A percentile compares a stretch with the other conserved stretches of the same genome.
These are phyloP conservation scores for Apotomis betuletana DNA, from an alignment of 2,888 invertebrate genomes.

Conservation along the genomic window DNA sequence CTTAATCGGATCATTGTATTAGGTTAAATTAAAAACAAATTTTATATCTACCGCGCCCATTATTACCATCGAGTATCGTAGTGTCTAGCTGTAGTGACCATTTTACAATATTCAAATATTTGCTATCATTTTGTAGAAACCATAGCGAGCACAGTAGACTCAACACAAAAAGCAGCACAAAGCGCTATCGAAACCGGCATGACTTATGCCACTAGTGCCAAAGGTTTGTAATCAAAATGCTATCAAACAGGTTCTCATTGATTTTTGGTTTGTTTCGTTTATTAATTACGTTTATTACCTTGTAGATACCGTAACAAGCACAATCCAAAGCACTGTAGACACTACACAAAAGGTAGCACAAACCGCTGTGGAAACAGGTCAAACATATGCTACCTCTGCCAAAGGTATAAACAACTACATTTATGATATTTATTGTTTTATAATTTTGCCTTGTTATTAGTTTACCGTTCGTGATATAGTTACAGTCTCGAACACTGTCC, in stretches of 20 bases:
- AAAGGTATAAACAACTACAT: slow-evolving; percentile 38
- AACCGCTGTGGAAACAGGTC: slow-evolving; percentile 43
- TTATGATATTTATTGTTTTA: not conserved
- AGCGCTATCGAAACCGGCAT: slow-evolving; percentile 41
- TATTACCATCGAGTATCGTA: not conserved
- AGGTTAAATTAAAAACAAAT: not conserved
- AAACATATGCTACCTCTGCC: slow-evolving; percentile 36
- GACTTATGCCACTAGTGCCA: slow-evolving; percentile 40
- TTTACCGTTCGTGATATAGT: slow-evolving; percentile 57
- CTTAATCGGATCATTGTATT: not conserved
- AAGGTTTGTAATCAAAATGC: slow-evolving; percentile 35
- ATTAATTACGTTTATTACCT: not conserved
- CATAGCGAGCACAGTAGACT: slow-evolving; percentile 39
- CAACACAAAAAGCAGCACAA: slow-evolving; percentile 39
- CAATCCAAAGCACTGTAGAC: slow-evolving; percentile 42
- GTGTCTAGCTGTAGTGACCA: not conserved
- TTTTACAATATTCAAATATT: slow-evolving; percentile 2
- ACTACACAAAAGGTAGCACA: slow-evolving; percentile 41
- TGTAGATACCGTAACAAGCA: slow-evolving; percentile 42
- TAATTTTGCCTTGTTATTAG: slow-evolving; percentile 44
- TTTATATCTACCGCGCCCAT: not conserved
- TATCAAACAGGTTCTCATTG: not conserved
- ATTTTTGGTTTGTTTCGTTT: slow-evolving; percentile 11
- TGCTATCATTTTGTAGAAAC: slow-evolving; percentile 35
- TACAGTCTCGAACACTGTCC: slow-evolving; percentile 58